Base-by-base conservation (phyloP, 1,140 invertebrate genomes). In the Drosophila arizonae region DNA sequence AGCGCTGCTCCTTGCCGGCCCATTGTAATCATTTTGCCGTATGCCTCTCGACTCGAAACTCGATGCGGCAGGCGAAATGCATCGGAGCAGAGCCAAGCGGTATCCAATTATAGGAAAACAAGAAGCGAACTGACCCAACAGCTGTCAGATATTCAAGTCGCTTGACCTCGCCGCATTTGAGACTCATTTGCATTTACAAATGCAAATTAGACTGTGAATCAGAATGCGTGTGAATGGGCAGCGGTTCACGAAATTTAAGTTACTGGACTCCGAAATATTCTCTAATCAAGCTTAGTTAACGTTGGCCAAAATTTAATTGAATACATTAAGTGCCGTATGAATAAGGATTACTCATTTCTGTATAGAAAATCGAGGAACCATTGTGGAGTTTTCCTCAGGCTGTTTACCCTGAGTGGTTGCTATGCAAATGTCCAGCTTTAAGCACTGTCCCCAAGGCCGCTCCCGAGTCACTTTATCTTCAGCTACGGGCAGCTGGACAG, bases 41-140 rank as follows among this genome's bases (percentile, higher is more conserved):
- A 72, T 33, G 69, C 26, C 43, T 58, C 13, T 28, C 11, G 36
- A 17, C 39, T 63, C 15, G 33, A 45, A 41, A 62, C 46, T 15
- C 50, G 28, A 67, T 45, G 55, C 50, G 70, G 58, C 55, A 11
- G 28, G 78, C 41, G 50, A 76, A 76, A 79, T 87, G 81, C 79
- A 86, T 55, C 72, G 81, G 81, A 72, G 60, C 79, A 81, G 60
- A 73, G 64, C 67, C 69, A 77, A 57, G 56, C 72, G 84, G 45
- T 73, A 87, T 86, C 79, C 82, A 86, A 86, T 86, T 87, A 88
- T 72, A 76, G 69, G 79, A 74, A 87, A 87, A 86, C 82, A 86
- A 62, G 55, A 86, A 79, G 68, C 60, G 74, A 66, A 71, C 79
- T 68, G 68, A 39, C 78, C 82, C 72, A 76, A 62, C 71, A 87